phyloP scores from a whole-genome alignment of 2,797 vertebrate genomes.

The Cygnus olor region DNA sequence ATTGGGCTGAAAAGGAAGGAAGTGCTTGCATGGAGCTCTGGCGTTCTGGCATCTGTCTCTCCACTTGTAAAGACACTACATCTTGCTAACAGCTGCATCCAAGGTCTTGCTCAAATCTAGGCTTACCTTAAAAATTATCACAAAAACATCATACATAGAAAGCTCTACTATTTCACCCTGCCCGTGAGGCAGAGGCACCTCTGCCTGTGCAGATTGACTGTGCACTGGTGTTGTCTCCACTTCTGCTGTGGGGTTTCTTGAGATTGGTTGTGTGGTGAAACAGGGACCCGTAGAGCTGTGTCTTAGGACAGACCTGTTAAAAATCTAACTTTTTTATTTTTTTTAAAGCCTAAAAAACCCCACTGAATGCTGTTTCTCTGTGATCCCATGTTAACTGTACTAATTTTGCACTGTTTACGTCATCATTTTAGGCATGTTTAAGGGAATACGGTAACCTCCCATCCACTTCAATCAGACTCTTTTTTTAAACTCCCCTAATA shows the following conservation, averaged over 20 bases:
- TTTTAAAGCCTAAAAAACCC: neutral
- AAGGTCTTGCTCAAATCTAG: neutral
- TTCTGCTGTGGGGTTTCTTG: neutral
- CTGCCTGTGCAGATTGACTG: neutral
- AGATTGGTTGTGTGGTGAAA: neutral
- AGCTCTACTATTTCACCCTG: rapidly evolving
- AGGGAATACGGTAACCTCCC: neutral
- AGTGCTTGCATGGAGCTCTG: neutral
- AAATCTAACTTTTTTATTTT: neutral
- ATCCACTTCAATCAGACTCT: neutral
- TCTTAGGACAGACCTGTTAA: neutral
- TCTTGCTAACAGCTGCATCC: neutral
- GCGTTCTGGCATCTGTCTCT: neutral
- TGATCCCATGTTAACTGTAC: neutral
- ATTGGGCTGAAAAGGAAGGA: neutral
- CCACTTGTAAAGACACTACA: neutral
- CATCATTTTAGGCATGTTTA: neutral
- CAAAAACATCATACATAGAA: rapidly evolving
- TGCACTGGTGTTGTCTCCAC: neutral
- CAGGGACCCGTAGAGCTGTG: neutral
- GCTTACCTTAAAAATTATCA: neutral
- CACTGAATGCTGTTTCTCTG: neutral
- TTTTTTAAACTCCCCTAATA: neutral
- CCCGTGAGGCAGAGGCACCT: neutral
- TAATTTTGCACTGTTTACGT: neutral